Evolutionary conservation across 2,113 vertebrate species (phyloP), one percentile per base, ranked within the genome.

Genomic region (Meles meles): DNA sequence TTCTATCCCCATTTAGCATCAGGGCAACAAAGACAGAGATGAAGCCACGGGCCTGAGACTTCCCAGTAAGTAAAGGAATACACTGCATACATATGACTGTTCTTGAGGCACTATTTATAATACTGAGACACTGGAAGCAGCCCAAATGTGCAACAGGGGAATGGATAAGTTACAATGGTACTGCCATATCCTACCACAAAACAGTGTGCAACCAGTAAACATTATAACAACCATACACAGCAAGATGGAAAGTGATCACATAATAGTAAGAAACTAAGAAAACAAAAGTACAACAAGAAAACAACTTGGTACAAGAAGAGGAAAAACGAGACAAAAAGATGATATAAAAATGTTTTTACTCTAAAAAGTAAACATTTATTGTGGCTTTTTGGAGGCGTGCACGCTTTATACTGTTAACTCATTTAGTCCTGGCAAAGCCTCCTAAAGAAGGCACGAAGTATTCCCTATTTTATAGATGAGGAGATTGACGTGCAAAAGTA

Each of bases 331-430:
- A 92, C n/a, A 69, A 76, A 52, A 15, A 44, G 69, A 72, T 42
- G 77, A 71, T 20, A 85, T 57, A 49, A 76, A 91, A 85, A 72
- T 57, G 20, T 10, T 57, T 95, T 83, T 97, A 31, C 59, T 93
- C 74, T 83, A 71, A 44, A 44, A 77, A 87, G 57, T 31, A 20
- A 10, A n/a, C 18, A 83, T 39, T 63, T 72, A 72, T 39, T 93
- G 27, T 34, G 15, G 37, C 42, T 39, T 81, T 90, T 92, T 13
- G 21, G 10, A 42, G 17, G 31, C 7, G 27, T 57, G 37, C 63
- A 31, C 21, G 14, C 47, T 91, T 80, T 15, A 11, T 5, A 55
- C 27, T 71, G 27, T 44, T 79, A 17, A 25, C 29, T 57, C 10
- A 2, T 69, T 93, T 63, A 86, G 47, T 69, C n/a, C 57, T 31